Evolutionary conservation across 2,113 vertebrate genomes (phyloP).

Genomic region (Crocuta crocuta): DNA sequence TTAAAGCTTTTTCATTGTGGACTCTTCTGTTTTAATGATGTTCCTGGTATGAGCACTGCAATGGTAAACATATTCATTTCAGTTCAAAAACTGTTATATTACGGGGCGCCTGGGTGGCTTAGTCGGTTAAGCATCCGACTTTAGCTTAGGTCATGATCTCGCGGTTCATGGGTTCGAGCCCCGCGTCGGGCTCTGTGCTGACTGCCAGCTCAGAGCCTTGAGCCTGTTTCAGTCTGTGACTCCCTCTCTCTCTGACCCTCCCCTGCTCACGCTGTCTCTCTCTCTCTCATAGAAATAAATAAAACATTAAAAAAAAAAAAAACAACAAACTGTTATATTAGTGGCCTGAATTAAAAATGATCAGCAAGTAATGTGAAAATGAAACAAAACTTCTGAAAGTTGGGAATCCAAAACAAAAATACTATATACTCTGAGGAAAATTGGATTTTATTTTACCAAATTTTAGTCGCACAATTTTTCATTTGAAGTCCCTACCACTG

Average conservation of each 20-base stretch:
- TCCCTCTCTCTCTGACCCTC: too few species aligned
- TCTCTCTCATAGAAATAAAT: too few species aligned
- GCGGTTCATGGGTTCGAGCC: too few species aligned
- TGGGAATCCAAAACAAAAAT: background rate
- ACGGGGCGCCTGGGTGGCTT: too few species aligned
- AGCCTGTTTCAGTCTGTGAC: too few species aligned
- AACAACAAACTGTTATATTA: background rate
- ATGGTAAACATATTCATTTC: background rate
- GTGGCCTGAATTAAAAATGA: background rate
- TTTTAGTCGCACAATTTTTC: background rate
- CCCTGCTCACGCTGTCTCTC: too few species aligned
- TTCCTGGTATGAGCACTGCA: background rate
- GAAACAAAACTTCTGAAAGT: background rate
- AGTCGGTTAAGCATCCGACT: too few species aligned
- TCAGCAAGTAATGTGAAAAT: background rate
- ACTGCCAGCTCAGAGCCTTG: too few species aligned
- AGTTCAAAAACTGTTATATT: background rate
- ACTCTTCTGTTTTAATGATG: background rate
- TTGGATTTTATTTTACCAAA: background rate
- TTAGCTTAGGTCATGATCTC: too few species aligned
- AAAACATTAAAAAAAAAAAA: too few species aligned
- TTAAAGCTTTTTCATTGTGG: background rate
- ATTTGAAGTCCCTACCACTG: background rate
- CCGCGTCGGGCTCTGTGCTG: too few species aligned
- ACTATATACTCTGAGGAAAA: background rate